phyloP scores from a whole-genome alignment of 35 echinoderm and acorn worm species.

The Amphiura filiformis region DNA sequence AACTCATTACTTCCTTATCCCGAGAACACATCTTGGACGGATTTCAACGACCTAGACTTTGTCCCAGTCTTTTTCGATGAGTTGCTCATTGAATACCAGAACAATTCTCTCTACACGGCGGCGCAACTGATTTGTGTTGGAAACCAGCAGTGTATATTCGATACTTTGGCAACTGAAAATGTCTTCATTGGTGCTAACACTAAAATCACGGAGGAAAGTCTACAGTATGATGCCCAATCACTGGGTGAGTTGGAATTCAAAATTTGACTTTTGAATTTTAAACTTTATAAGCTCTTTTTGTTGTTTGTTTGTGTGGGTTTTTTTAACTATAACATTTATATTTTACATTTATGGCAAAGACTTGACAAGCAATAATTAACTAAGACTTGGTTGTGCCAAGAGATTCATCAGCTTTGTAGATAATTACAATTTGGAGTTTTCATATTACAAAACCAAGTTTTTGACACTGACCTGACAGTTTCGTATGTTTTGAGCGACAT shows the following conservation, averaged over 20 bases:
- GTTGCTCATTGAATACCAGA: background rate
- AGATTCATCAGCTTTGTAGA: too few relatives aligned
- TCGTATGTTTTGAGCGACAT: too few relatives aligned
- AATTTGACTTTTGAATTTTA: background rate
- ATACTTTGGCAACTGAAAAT: constrained; percentile 60
- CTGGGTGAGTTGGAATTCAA: background rate
- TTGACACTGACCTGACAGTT: too few relatives aligned
- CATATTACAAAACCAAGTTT: too few relatives aligned
- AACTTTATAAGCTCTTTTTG: background rate
- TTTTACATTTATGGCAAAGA: background rate
- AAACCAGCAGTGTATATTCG: constrained; percentile 71
- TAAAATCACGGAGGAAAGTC: constrained; percentile 44
- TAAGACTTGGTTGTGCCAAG: too few relatives aligned
- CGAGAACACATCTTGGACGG: constrained; percentile 29
- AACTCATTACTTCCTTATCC: constrained; percentile 63
- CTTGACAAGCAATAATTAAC: background rate
- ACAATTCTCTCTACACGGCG: constrained; percentile 10
- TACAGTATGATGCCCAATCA: constrained; percentile 20
- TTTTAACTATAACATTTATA: background rate
- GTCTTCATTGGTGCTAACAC: constrained; percentile 47
- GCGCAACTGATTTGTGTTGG: constrained; percentile 32
- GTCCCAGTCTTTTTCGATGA: constrained; percentile 78
- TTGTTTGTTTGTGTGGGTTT: too few relatives aligned
- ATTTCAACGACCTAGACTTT: constrained; percentile 60
- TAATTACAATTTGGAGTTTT: too few relatives aligned